Evolutionary conservation across 2,888 invertebrate genomes (phyloP), one percentile per base, ranked within the genome.

Genomic region (Choreutis nemorana): DNA sequence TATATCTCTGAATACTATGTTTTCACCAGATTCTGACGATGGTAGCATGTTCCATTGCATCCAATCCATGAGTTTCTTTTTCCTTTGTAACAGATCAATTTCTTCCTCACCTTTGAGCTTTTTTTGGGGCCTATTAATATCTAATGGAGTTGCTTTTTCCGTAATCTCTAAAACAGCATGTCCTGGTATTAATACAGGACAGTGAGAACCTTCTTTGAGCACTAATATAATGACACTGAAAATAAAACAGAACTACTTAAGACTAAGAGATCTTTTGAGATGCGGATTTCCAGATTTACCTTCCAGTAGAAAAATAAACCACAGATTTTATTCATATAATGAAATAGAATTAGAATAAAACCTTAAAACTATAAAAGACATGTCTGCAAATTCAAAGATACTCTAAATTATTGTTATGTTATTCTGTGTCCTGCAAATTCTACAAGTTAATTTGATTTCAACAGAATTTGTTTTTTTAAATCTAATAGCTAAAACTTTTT

Each of bases 161-260:
- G 27, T 35, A 2, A 75, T 32, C 30, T 59, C 44, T 13, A 55
- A 28, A 31, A 77, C 45, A 22, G 71, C 60, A 47, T 65, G 63
- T 1, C 77, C 77, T 6, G 68, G 75, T 37, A 75, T 52, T 4
- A 75, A 33, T 1, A 44, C 47, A 13, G 58, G 60, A 36, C 55
- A 45, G 37, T 49, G 58, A 12, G 28, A 40, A 20, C 55, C 50
- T 30, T 45, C 56, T 30, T 47, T 36, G 2, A 56, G 53, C 29
- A 58, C 45, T 18, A 49, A 55, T n/a, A 77, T 26, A 23, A 77
- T 60, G 2, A 72, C 42, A 39, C 77, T 75, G 57, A 26, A 71
- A 73, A 18, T 34, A 36, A 41, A 18, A 7, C 18, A 18, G 6
- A 21, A 21, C 3, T 9, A 4, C 3, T 21, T 9, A 21, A 21